A percentile compares a stretch with the other conserved stretches of the same genome.
Evolutionary conservation across 2,888 invertebrate species (phyloP).

Genomic region (Atrina japonica): DNA sequence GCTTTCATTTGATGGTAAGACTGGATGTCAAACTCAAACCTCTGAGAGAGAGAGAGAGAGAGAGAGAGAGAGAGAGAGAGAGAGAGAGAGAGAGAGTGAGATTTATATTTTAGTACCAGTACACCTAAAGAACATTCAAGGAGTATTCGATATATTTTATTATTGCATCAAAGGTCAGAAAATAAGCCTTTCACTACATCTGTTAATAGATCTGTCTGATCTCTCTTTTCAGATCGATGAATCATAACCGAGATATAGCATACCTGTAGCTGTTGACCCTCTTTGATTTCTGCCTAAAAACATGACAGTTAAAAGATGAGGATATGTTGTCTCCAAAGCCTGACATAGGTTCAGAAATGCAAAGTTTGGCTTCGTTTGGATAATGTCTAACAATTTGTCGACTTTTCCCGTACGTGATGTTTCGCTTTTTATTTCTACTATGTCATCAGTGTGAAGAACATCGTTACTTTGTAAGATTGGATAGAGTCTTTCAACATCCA

Average conservation of each 20-base stretch:
- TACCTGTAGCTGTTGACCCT: constrained; percentile 36
- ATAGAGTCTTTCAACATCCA: constrained; percentile 65
- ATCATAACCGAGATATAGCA: neutral
- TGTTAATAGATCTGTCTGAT: neutral
- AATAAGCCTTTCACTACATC: neutral
- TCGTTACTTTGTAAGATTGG: constrained; percentile 65
- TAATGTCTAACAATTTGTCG: constrained; percentile 69
- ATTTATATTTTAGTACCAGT: too few species aligned
- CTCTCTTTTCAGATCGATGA: neutral
- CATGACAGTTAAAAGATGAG: constrained; percentile 71
- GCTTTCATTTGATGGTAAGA: too few species aligned
- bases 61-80: too few species aligned
- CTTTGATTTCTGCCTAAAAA: constrained; percentile 59
- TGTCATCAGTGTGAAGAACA: constrained; percentile 61
- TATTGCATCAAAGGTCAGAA: too few species aligned
- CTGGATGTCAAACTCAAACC: too few species aligned
- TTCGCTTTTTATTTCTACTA: constrained; percentile 65
- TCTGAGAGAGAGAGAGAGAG: too few species aligned
- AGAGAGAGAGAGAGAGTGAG: too few species aligned
- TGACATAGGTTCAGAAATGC: constrained; percentile 67
- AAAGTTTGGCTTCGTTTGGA: constrained; percentile 64
- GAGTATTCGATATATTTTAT: too few species aligned
- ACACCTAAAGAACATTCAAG: too few species aligned
- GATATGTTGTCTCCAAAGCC: constrained; percentile 69
- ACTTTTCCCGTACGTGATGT: constrained; percentile 62